These are phyloP conservation scores for Huso huso DNA, from an alignment of 2,797 vertebrate species.

Conservation along the genomic window DNA sequence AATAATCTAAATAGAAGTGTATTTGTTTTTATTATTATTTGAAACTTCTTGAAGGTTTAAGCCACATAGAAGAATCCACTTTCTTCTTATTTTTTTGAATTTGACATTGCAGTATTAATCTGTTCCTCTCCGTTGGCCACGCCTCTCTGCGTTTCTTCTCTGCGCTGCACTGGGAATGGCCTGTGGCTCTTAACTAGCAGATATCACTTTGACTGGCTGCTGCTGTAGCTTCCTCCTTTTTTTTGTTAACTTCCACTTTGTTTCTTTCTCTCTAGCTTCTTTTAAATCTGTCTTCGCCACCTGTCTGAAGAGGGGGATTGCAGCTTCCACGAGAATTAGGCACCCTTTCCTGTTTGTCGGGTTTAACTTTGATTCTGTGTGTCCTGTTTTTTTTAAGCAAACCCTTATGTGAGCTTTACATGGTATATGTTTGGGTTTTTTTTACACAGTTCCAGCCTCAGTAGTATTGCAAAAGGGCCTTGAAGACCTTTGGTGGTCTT, in stretches of 20 bases:
- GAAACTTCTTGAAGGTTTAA: neutral
- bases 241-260: conserved; percentile 70
- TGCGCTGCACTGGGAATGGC: too few relatives aligned
- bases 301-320: conserved; percentile 85
- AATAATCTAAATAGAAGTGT: neutral
- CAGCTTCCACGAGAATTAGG: conserved; percentile 83
- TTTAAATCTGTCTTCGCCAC: conserved; percentile 91
- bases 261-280: conserved; percentile 80
- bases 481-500: too few relatives aligned
- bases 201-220: conserved; percentile 12
- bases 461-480: too few relatives aligned
- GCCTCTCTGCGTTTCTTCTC: too few relatives aligned
- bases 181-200: conserved; percentile 6
- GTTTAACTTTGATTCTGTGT: conserved; percentile 44
- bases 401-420: conserved; percentile 61
- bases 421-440: conserved; percentile 45
- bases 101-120: too few relatives aligned
- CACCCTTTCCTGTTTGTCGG: conserved; percentile 60
- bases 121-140: too few relatives aligned
- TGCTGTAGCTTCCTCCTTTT: conserved; percentile 41
- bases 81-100: too few relatives aligned
- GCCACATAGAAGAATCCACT: too few relatives aligned
- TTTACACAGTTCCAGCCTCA: conserved; percentile 19
- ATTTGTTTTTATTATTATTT: neutral
- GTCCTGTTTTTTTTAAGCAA: conserved; percentile 42